A percentile compares a stretch with the other conserved stretches of the same genome.
Conservation (phyloP, 2,113 vertebrate genomes). For the Varanus salvator region DNA sequence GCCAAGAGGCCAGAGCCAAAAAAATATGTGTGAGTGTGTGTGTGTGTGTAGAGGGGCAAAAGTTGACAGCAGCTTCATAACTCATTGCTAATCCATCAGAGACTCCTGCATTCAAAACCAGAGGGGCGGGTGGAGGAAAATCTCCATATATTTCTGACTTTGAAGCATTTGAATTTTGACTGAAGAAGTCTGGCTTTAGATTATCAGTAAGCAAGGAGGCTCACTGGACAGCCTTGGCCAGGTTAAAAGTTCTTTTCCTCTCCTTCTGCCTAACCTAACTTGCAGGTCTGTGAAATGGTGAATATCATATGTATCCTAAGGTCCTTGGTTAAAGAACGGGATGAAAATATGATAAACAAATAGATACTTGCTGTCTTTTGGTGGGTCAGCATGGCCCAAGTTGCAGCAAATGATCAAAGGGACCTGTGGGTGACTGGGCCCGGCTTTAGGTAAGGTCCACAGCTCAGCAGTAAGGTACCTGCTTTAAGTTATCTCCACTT, state of each 20-base stretch:
- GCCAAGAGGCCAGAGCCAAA: too few species aligned
- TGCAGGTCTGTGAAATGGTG: not conserved
- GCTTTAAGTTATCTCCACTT: too few species aligned
- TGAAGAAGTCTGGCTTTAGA: not conserved
- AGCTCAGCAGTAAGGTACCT: too few species aligned
- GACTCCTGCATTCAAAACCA: not conserved
- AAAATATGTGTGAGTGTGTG: too few species aligned
- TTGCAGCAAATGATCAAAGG: not conserved
- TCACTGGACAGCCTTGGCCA: not conserved
- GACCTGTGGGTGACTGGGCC: too few species aligned
- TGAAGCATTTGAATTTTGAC: not conserved
- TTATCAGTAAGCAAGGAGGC: too few species aligned
- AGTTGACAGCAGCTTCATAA: too few species aligned
- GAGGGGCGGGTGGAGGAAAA: too few species aligned
- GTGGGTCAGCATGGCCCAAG: not conserved
- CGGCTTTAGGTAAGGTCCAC: too few species aligned
- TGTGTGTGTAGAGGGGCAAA: fast-evolving
- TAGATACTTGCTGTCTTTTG: not conserved
- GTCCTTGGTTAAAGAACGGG: not conserved
- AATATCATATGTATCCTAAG: not conserved
- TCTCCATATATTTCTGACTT: too few species aligned
- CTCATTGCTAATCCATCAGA: not conserved
- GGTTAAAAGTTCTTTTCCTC: not conserved
- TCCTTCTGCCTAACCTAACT: not conserved
- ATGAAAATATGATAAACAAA: not conserved